A percentile compares a stretch with the other conserved stretches of the same genome.
phyloP scores from a whole-genome alignment of 2,797 vertebrate genomes.

The Sebastiscus tertius region DNA sequence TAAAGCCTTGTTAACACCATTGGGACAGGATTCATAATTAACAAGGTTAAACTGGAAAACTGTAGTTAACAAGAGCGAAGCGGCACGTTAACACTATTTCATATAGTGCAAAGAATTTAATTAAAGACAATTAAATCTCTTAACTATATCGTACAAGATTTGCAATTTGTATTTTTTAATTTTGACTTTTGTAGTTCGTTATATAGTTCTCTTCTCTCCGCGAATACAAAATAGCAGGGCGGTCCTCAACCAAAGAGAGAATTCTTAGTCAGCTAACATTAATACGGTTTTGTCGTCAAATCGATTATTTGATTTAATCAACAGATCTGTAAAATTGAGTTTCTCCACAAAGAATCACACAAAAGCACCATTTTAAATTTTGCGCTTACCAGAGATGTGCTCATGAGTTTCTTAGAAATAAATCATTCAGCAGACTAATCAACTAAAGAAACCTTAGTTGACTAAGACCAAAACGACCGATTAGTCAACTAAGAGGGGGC shows the following conservation, averaged over 20 bases:
- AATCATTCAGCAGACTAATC: no score
- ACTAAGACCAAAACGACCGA: no score
- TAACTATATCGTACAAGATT: background rate
- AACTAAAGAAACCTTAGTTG: no score
- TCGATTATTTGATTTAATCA: no score
- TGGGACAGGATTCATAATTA: background rate
- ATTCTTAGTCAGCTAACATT: no score
- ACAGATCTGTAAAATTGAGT: no score
- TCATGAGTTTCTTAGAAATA: no score
- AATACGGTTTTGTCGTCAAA: accelerated
- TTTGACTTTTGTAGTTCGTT: background rate
- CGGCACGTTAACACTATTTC: background rate
- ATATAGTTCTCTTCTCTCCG: background rate
- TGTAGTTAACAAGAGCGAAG: background rate
- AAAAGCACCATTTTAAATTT: no score
- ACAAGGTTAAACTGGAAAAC: background rate
- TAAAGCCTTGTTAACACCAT: background rate
- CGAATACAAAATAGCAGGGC: background rate
- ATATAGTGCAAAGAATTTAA: background rate
- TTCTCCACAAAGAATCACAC: no score
- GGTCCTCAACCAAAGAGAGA: no score
- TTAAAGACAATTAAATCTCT: background rate
- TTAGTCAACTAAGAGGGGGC: no score
- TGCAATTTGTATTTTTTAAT: background rate
- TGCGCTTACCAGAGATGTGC: no score